A percentile compares a stretch with the other conserved stretches of the same genome.
Evolutionary conservation across 2,888 invertebrate genomes (phyloP).

Genomic region (Napeogenes sylphis): DNA sequence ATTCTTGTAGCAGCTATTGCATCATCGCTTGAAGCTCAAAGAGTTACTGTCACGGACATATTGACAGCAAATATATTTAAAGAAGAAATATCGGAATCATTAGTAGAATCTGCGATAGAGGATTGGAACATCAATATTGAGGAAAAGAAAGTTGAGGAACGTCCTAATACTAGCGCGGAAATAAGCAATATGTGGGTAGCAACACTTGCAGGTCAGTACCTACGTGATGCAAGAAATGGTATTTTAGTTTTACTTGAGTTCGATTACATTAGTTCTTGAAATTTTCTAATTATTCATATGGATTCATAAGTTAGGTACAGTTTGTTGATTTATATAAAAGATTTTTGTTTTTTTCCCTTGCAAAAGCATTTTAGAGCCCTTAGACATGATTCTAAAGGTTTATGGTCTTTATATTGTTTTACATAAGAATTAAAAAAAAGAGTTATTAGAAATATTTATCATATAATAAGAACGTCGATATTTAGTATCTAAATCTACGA

Average conservation of each 20-base stretch:
- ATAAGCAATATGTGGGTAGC: conserved; percentile 80
- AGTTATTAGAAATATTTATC: conserved; percentile 2
- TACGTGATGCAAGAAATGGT: neutral
- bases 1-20: conserved; percentile 79
- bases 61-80: conserved; percentile 60
- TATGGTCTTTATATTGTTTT: neutral
- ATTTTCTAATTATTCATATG: too few relatives aligned
- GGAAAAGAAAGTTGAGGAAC: conserved; percentile 41
- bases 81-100: conserved; percentile 58
- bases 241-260: too few relatives aligned
- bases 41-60: conserved; percentile 71
- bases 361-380: too few relatives aligned
- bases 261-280: too few relatives aligned
- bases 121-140: conserved; percentile 59
- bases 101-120: conserved; percentile 55
- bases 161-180: conserved; percentile 32
- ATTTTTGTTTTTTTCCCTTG: too few relatives aligned
- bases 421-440: neutral
- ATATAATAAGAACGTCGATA: too few relatives aligned
- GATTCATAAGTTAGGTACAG: too few relatives aligned
- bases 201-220: conserved; percentile 77
- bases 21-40: conserved; percentile 78
- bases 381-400: too few relatives aligned
- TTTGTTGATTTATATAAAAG: too few relatives aligned
- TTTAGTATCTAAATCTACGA: too few relatives aligned